Percentiles rank a stretch among this genome's conserved stretches.
Conservation (phyloP, 2,888 invertebrate species). For the Desoria tigrina region DNA sequence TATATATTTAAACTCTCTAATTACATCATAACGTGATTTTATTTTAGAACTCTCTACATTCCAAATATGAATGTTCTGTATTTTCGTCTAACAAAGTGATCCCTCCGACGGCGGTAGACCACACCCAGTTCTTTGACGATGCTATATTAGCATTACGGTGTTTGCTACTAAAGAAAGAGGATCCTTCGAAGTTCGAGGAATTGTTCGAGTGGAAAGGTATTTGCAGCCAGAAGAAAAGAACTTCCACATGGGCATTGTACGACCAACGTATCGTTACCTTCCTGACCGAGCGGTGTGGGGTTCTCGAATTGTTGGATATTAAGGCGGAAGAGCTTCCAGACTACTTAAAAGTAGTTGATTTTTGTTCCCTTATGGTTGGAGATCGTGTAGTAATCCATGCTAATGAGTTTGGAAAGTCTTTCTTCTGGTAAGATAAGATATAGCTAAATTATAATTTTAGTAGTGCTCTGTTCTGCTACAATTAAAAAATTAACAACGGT, state of each 20-base stretch:
- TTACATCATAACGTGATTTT: background rate
- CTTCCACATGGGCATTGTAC: conserved; percentile 8
- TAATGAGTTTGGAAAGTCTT: conserved; percentile 3
- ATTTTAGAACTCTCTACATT: conserved; percentile 29
- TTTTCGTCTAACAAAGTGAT: conserved; percentile 16
- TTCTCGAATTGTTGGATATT: conserved; percentile 13
- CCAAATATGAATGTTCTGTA: conserved; percentile 28
- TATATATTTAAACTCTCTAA: too few relatives aligned
- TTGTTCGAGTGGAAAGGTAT: conserved; percentile 20
- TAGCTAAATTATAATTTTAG: background rate
- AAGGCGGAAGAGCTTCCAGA: background rate
- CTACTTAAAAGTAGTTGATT: conserved; percentile 26
- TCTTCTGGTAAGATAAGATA: conserved; percentile 10
- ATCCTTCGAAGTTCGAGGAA: conserved; percentile 23
- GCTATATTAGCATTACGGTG: conserved; percentile 25
- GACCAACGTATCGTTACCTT: conserved; percentile 26
- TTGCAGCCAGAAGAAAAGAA: conserved; percentile 4
- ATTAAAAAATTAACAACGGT: background rate
- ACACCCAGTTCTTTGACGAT: conserved; percentile 23
- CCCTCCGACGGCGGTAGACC: conserved; percentile 18
- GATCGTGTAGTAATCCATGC: conserved; percentile 12
- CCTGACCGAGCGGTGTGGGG: conserved; percentile 19
- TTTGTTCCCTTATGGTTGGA: conserved; percentile 10
- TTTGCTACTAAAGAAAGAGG: conserved; percentile 18
- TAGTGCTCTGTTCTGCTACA: background rate